phyloP scores from a whole-genome alignment of 2,797 vertebrate species.

The Lates japonicus region DNA sequence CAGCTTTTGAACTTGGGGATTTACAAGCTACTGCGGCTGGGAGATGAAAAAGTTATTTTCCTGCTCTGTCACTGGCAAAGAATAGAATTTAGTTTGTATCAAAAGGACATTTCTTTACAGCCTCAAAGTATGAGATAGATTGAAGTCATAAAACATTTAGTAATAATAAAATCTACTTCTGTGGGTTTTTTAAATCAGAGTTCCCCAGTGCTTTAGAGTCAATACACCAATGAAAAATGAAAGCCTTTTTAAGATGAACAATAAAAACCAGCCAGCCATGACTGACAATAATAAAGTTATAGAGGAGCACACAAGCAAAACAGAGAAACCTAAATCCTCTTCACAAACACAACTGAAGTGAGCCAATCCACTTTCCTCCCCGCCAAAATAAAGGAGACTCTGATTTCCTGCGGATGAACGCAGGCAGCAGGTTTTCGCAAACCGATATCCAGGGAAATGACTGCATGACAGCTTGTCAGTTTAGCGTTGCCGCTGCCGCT shows the following conservation, averaged over 20 bases:
- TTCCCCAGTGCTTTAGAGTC: slow-evolving; percentile 42
- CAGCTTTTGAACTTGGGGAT: slow-evolving; percentile 15
- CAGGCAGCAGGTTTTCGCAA: slow-evolving; percentile 46
- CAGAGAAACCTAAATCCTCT: slow-evolving; percentile 13
- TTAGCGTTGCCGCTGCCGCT: slow-evolving; percentile 44
- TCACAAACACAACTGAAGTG: slow-evolving; percentile 19
- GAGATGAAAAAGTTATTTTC: slow-evolving; percentile 33
- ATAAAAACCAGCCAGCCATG: slow-evolving; percentile 28
- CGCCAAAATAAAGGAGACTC: slow-evolving; percentile 56
- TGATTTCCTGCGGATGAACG: slow-evolving; percentile 54
- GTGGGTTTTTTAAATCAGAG: slow-evolving; percentile 1
- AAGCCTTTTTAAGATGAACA: slow-evolving; percentile 36
- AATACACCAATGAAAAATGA: slow-evolving; percentile 43
- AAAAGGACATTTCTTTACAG: slow-evolving; percentile 47
- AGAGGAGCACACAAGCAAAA: background rate
- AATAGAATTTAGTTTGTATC: slow-evolving; percentile 31
- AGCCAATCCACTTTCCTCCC: slow-evolving; percentile 10
- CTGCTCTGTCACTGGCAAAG: slow-evolving; percentile 22
- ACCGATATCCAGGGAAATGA: slow-evolving; percentile 59
- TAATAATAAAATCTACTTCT: slow-evolving; percentile 38
- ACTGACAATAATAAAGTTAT: slow-evolving; percentile 29
- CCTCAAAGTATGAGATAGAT: slow-evolving; percentile 22
- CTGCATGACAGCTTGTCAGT: slow-evolving; percentile 63
- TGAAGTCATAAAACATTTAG: slow-evolving; percentile 38
- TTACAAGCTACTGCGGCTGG: slow-evolving; percentile 12